Percentiles rank a stretch among this genome's conserved stretches.
These are phyloP conservation scores for Episyrphus balteatus DNA, from an alignment of 1,140 invertebrate genomes.

Conservation along the genomic window DNA sequence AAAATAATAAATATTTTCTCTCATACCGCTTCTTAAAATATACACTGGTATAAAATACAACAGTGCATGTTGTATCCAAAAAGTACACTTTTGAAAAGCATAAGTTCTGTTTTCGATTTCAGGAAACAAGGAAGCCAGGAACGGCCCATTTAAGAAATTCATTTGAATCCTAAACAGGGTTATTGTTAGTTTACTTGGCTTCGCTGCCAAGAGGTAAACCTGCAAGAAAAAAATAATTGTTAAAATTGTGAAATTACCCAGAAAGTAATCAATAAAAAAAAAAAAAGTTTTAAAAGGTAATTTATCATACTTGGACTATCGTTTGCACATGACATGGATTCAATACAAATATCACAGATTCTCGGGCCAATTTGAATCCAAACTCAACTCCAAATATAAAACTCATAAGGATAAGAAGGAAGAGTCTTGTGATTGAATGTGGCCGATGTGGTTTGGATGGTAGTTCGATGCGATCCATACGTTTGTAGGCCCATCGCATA, in stretches of 20 bases:
- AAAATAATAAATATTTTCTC: background rate
- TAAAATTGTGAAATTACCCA: no score
- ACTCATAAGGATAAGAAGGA: conserved; percentile 59
- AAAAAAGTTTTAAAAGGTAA: no score
- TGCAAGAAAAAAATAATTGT: conserved; percentile 35
- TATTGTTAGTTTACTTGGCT: conserved; percentile 68
- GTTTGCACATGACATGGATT: conserved; percentile 92
- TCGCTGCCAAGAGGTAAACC: conserved; percentile 78
- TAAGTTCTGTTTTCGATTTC: conserved; percentile 84
- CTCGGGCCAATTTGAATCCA: conserved; percentile 81
- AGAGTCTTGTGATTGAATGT: conserved; percentile 44
- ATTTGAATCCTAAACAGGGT: conserved; percentile 79
- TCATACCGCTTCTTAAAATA: conserved; percentile 71
- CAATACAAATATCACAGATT: conserved; percentile 82
- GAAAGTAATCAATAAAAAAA: no score
- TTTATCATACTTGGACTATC: conserved; percentile 62
- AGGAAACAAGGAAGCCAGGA: conserved; percentile 81
- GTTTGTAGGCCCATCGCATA: conserved; percentile 43
- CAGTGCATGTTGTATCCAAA: conserved; percentile 87
- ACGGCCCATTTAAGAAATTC: conserved; percentile 81
- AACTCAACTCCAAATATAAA: conserved; percentile 83
- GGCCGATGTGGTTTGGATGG: conserved; percentile 14
- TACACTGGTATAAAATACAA: conserved; percentile 90
- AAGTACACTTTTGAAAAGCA: conserved; percentile 79
- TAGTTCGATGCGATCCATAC: conserved; percentile 36